Evolutionary conservation across 2,113 vertebrate species (phyloP).

Genomic region (Garra rufa): DNA sequence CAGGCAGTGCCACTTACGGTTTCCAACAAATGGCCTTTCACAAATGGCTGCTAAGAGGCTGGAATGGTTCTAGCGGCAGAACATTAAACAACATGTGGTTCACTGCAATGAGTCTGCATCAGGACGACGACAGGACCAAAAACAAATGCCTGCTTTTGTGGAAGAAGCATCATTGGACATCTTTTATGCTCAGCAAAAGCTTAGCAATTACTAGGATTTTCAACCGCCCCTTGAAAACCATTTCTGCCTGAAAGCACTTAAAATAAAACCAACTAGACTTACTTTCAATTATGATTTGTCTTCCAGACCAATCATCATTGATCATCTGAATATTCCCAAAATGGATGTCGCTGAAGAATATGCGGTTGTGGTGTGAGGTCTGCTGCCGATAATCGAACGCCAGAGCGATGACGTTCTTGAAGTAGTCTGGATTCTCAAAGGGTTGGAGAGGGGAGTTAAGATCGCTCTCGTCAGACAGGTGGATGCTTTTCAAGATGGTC

Average conservation of each 20-base stretch:
- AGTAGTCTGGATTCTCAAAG: conserved; percentile 90
- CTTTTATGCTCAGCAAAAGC: background rate
- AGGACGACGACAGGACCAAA: conserved; percentile 39
- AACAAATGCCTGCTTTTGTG: conserved; percentile 10
- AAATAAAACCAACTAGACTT: conserved; percentile 71
- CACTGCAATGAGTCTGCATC: conserved; percentile 44
- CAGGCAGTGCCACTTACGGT: conserved; percentile 60
- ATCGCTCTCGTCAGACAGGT: conserved; percentile 95
- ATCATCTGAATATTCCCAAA: conserved; percentile 98
- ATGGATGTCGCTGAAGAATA: conserved; percentile 96
- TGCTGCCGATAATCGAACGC: conserved; percentile 91
- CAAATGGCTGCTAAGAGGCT: conserved; percentile 57
- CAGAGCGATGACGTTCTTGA: conserved; percentile 94
- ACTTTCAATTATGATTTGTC: conserved; percentile 90
- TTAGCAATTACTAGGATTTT: conserved; percentile 29
- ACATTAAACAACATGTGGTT: conserved; percentile 50
- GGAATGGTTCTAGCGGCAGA: conserved; percentile 45
- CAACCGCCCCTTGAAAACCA: background rate
- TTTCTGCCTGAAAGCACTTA: background rate
- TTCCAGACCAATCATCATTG: conserved; percentile 92
- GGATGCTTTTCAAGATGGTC: conserved; percentile 95
- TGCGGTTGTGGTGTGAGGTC: conserved; percentile 85
- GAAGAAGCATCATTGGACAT: background rate
- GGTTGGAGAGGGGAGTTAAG: conserved; percentile 93
- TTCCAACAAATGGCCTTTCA: conserved; percentile 66